A percentile compares a stretch with the other conserved stretches of the same genome.
These are phyloP conservation scores for Parnassius glacialis DNA, from an alignment of 2,888 invertebrate species.

Conservation along the genomic window DNA sequence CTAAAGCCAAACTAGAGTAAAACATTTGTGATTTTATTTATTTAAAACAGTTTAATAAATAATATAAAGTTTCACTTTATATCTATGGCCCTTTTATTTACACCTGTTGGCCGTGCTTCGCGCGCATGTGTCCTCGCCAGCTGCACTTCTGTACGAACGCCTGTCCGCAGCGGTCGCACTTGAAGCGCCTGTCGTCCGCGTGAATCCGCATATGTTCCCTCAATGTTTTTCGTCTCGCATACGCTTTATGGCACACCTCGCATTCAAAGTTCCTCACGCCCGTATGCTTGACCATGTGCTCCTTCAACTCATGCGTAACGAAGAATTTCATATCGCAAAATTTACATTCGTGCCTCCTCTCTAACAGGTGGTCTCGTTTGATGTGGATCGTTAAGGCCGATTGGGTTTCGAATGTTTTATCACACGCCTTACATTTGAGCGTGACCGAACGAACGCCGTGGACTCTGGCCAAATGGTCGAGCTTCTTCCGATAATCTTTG, in stretches of 20 bases:
- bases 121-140: slow-evolving; percentile 40
- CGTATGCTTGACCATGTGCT: slow-evolving; percentile 44
- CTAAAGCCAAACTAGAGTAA: no score
- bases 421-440: slow-evolving; percentile 44
- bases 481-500: slow-evolving; percentile 40
- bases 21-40: not conserved
- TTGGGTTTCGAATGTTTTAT: slow-evolving; percentile 38
- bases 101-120: slow-evolving; percentile 38
- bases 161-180: slow-evolving; percentile 42
- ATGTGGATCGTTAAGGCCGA: slow-evolving; percentile 40
- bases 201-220: slow-evolving; percentile 49
- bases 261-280: slow-evolving; percentile 39
- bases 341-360: slow-evolving; percentile 40
- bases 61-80: not conserved
- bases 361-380: slow-evolving; percentile 51
- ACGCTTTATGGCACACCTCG: slow-evolving; percentile 41
- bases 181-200: slow-evolving; percentile 41
- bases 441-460: slow-evolving; percentile 36
- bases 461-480: slow-evolving; percentile 37
- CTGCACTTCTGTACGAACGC: slow-evolving; percentile 46
- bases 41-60: slow-evolving; percentile 2
- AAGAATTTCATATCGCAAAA: slow-evolving; percentile 44
- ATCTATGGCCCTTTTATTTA: slow-evolving; percentile 5
- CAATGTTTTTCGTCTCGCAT: slow-evolving; percentile 37
- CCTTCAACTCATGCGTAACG: slow-evolving; percentile 35